Conservation (phyloP, 1,140 invertebrate species). For the Pararge aegeria region DNA sequence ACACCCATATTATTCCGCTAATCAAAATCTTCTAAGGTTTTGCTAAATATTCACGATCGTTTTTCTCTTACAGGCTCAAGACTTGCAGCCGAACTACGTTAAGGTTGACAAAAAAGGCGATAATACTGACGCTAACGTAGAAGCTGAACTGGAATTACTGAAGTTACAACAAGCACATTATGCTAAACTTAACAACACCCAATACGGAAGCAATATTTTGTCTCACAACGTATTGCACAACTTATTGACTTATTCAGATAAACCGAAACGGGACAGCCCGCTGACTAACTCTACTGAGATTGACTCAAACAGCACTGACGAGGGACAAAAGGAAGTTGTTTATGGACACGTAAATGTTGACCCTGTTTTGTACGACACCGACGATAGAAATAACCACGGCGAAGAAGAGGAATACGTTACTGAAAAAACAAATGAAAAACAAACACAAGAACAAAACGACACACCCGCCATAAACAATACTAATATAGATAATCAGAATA, state of each 20-base stretch:
- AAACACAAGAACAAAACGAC: conserved; percentile 19
- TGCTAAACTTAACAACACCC: conserved; percentile 45
- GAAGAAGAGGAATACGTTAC: conserved; percentile 27
- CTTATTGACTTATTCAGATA: conserved; percentile 51
- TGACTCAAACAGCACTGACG: conserved; percentile 44
- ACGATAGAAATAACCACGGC: conserved; percentile 46
- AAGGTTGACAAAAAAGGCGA: conserved; percentile 63
- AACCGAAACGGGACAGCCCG: conserved; percentile 70
- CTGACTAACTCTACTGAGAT: conserved; percentile 45
- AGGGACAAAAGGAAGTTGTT: conserved; percentile 69
- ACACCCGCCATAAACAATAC: conserved; percentile 21
- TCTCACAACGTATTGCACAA: conserved; percentile 60
- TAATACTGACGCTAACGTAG: conserved; percentile 50
- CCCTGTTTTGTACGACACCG: conserved; percentile 54
- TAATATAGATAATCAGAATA: conserved; percentile 14
- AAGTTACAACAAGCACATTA: conserved; percentile 53
- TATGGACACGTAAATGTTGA: conserved; percentile 70
- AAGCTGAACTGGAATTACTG: conserved; percentile 70
- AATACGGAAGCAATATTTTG: conserved; percentile 36
- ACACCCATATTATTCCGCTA: too few relatives aligned
- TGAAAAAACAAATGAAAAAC: conserved; percentile 27
- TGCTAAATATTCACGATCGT: too few relatives aligned
- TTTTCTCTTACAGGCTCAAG: conserved; percentile 53
- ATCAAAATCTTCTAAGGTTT: too few relatives aligned
- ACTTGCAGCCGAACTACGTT: conserved; percentile 41